Conservation (phyloP, 2,888 invertebrate species). For the Bedellia somnulentella region DNA sequence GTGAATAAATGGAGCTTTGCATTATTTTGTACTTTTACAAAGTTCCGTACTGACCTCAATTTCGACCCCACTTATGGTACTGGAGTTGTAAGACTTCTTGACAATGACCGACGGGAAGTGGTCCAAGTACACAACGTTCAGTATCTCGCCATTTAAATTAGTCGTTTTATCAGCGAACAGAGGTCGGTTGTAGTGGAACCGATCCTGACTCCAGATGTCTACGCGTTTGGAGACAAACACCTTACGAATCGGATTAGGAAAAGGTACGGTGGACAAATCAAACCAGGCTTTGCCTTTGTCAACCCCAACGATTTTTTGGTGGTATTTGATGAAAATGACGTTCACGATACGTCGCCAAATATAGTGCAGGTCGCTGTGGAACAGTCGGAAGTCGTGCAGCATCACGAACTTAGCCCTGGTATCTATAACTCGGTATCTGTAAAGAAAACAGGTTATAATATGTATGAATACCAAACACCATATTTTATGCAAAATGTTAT, state of each 20-base stretch:
- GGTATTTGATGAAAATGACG: constrained; percentile 69
- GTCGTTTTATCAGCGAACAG: constrained; percentile 63
- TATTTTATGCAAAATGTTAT: no score
- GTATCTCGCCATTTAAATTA: constrained; percentile 58
- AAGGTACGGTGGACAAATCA: constrained; percentile 73
- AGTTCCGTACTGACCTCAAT: constrained; percentile 67
- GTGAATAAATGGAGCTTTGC: no score
- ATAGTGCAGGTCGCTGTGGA: constrained; percentile 66
- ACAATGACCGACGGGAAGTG: constrained; percentile 69
- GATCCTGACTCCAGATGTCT: constrained; percentile 68
- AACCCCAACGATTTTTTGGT: constrained; percentile 24
- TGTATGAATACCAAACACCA: no score
- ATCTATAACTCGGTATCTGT: constrained; percentile 69
- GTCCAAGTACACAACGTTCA: constrained; percentile 66
- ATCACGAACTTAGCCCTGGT: constrained; percentile 72
- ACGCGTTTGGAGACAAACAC: constrained; percentile 64
- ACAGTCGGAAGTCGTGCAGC: constrained; percentile 69
- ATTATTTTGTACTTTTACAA: no score
- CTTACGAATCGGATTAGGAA: constrained; percentile 62
- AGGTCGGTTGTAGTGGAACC: constrained; percentile 53
- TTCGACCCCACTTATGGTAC: constrained; percentile 64
- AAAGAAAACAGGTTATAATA: no score
- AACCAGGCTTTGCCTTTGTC: constrained; percentile 59
- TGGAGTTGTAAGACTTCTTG: constrained; percentile 29
- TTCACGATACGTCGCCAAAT: constrained; percentile 79